Evolutionary conservation across 2,888 invertebrate species (phyloP), one percentile per base, ranked within the genome.

Genomic region (Phaonia tiefii): DNA sequence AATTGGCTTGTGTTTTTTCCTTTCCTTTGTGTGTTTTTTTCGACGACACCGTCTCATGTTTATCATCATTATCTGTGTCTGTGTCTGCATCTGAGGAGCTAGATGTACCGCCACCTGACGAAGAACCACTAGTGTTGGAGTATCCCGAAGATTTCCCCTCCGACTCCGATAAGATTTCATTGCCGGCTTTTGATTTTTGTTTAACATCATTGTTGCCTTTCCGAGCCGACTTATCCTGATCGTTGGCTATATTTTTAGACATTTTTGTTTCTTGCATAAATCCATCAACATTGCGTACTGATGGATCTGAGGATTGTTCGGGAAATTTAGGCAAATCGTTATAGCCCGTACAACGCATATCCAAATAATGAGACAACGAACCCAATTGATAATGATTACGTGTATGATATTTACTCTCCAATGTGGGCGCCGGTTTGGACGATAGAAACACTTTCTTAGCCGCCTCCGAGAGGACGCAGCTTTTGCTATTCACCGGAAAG

Each of bases 321-420:
- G 99, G 98, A 89, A 97, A 96, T 1, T 93, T 90, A 0, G 99
- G 98, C 84, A 99, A 92, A 77, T 97, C 94, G 83, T 96, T 95
- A 92, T 99, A 99, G 3, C 98, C 98, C 44, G 92, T 93, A 0
- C 98, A 97, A 76, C 95, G 93, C 86, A 93, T 92, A 86, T 98
- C 98, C 79, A 99, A 93, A 89, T 97, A 97, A 92, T 99, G 99
- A 0, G 99, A 99, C 72, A 99, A 91, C 0, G 98, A 97, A 1
- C 99, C 99, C 86, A 99, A 92, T 85, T 99, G 98, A 91, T 95
- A 98, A 86, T 96, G 95, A 89, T 96, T 96, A 46, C 96, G 93
- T 86, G 96, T 95, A 91, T 95, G 95, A 86, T 96, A 96, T 87
- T 94, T 95, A 58, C 97, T 97, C 87, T 96, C 95, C 22, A 98